These are phyloP conservation scores for Acromyrmex charruanus DNA, from an alignment of 1,140 invertebrate genomes.

Conservation along the genomic window DNA sequence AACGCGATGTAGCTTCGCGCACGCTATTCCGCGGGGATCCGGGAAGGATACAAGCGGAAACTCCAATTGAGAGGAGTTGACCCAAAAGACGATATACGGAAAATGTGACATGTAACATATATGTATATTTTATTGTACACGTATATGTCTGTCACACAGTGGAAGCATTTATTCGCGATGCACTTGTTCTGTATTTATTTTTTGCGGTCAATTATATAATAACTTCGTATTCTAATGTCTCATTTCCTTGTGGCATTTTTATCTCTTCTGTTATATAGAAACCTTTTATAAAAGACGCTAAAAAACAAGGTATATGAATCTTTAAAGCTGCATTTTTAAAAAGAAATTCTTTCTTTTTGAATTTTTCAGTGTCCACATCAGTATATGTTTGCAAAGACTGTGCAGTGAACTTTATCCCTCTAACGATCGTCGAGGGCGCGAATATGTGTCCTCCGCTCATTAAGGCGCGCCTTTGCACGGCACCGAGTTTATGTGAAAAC, in stretches of 20 bases:
- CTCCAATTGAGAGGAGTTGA: slow-evolving; percentile 50
- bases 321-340: neutral
- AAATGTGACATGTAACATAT: slow-evolving; percentile 1
- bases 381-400: slow-evolving; percentile 1
- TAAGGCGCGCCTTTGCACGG: slow-evolving; percentile 66
- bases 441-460: slow-evolving; percentile 73
- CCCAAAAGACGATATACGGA: slow-evolving; percentile 32
- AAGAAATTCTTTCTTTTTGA: neutral
- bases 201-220: neutral
- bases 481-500: slow-evolving; percentile 56
- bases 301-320: neutral
- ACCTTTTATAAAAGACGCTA: neutral
- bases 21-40: slow-evolving; percentile 6
- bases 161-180: neutral
- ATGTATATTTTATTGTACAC: neutral
- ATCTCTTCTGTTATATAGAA: neutral
- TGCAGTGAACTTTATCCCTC: neutral
- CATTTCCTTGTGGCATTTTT: neutral
- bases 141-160: neutral
- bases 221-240: neutral
- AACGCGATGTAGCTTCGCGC: slow-evolving; percentile 30
- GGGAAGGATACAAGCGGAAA: slow-evolving; percentile 34
- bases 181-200: neutral
- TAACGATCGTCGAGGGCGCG: slow-evolving; percentile 47
- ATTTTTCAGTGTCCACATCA: neutral